Evolutionary conservation across 2,888 invertebrate species (phyloP).

Genomic region (Caenorhabditis becei): DNA sequence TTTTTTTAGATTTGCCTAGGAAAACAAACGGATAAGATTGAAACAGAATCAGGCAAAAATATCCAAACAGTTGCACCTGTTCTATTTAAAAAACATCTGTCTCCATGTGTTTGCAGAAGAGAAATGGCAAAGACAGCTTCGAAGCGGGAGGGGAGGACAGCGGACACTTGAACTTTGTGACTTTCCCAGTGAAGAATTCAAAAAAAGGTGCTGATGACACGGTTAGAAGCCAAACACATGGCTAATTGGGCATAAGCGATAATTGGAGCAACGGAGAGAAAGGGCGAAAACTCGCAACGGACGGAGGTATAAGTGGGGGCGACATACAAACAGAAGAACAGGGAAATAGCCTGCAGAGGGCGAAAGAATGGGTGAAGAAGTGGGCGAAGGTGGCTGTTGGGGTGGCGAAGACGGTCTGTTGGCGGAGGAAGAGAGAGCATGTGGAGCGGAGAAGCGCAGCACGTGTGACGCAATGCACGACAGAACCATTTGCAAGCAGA

Average conservation of each 20-base stretch:
- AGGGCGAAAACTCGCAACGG: conserved; percentile 7
- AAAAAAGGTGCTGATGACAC: conserved; percentile 20
- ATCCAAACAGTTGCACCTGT: conserved; percentile 38
- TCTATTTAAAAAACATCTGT: conserved; percentile 41
- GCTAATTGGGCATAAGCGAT: conserved; percentile 44
- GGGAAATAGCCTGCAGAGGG: conserved; percentile 22
- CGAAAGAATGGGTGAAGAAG: conserved; percentile 29
- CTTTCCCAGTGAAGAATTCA: conserved; percentile 17
- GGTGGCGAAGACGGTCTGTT: conserved; percentile 22
- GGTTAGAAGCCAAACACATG: conserved; percentile 14
- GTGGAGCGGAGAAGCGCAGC: conserved; percentile 10
- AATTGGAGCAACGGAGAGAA: conserved; percentile 31
- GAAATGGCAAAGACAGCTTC: neutral
- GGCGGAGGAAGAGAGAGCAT: conserved; percentile 20
- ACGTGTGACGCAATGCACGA: conserved; percentile 38
- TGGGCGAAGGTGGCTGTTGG: conserved; percentile 15
- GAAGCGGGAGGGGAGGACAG: neutral
- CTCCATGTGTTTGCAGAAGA: conserved; percentile 39
- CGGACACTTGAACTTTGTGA: conserved; percentile 2
- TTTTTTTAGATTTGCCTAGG: too few species aligned
- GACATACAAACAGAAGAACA: conserved; percentile 39
- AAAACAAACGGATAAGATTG: neutral
- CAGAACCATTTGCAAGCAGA: conserved; percentile 32
- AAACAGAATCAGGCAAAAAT: neutral
- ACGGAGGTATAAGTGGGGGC: neutral